These are phyloP conservation scores for Drosophila lutescens DNA, from an alignment of 2,888 invertebrate species.

Conservation along the genomic window DNA sequence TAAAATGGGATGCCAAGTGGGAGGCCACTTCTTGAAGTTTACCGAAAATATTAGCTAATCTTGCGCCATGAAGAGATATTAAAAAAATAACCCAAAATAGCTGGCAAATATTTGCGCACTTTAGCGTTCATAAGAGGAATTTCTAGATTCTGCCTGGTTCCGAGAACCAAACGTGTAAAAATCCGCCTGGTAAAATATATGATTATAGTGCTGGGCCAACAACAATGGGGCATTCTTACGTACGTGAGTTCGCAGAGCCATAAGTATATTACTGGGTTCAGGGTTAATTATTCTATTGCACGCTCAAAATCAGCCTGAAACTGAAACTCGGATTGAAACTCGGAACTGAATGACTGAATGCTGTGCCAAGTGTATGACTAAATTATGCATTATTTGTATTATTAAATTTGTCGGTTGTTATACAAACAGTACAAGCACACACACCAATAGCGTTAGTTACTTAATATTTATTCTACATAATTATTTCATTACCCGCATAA, in stretches of 20 bases:
- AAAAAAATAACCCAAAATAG: constrained; percentile 12
- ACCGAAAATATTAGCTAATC: constrained; percentile 38
- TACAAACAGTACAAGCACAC: constrained; percentile 1
- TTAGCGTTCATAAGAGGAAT: constrained; percentile 25
- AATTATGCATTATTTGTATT: constrained; percentile 77
- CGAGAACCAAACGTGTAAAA: constrained; percentile 73
- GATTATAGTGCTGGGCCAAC: constrained; percentile 43
- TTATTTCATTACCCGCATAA: constrained; percentile 67
- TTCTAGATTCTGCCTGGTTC: constrained; percentile 41
- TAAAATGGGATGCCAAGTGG: constrained; percentile 18
- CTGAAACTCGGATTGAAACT: constrained; percentile 15
- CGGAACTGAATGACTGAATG: constrained; percentile 15
- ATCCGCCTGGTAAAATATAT: constrained; percentile 52
- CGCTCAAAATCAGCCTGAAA: constrained; percentile 43
- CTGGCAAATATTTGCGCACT: constrained; percentile 45
- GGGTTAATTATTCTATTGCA: constrained; percentile 69
- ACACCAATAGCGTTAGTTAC: constrained; percentile 53
- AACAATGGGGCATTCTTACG: constrained; percentile 66
- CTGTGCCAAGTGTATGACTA: constrained; percentile 19
- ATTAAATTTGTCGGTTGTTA: constrained; percentile 51
- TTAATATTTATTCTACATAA: constrained; percentile 79
- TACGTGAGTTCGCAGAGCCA: constrained; percentile 49
- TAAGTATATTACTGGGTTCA: constrained; percentile 55
- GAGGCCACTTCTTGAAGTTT: constrained; percentile 35
- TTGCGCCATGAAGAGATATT: not conserved